These are phyloP conservation scores for Nematopogon swammerdamellus DNA, from an alignment of 2,888 invertebrate genomes.

Conservation along the genomic window DNA sequence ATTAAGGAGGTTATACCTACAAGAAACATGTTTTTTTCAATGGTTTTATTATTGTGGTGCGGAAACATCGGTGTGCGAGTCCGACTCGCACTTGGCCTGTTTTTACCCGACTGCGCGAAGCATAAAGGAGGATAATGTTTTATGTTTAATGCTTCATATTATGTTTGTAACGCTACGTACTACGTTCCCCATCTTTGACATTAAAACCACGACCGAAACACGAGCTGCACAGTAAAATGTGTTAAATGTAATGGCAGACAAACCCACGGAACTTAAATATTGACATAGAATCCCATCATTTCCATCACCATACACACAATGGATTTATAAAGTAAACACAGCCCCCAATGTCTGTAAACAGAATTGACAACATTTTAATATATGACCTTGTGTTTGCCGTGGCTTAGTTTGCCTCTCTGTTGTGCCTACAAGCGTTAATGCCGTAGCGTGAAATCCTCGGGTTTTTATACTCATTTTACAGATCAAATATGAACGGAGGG, in stretches of 20 bases:
- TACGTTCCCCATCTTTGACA: too few species aligned
- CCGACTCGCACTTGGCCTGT: too few species aligned
- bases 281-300: constrained; percentile 52
- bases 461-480: constrained; percentile 45
- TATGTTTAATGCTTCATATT: too few species aligned
- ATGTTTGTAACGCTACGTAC: too few species aligned
- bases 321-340: constrained; percentile 55
- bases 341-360: constrained; percentile 55
- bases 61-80: too few species aligned
- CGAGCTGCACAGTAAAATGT: constrained; percentile 51
- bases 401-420: constrained; percentile 42
- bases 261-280: constrained; percentile 44
- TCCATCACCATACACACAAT: constrained; percentile 52
- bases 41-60: too few species aligned
- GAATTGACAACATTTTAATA: constrained; percentile 56
- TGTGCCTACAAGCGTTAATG: constrained; percentile 55
- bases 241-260: constrained; percentile 48
- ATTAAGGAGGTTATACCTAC: too few species aligned
- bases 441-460: constrained; percentile 53
- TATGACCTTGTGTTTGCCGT: constrained; percentile 48
- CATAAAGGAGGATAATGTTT: too few species aligned
- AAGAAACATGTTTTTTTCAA: too few species aligned
- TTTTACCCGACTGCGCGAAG: too few species aligned
- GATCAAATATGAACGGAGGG: constrained; percentile 54
- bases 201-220: too few species aligned